A percentile compares a stretch with the other conserved stretches of the same genome.
Evolutionary conservation across 2,888 invertebrate species (phyloP).

Genomic region (Pollenia angustigena): DNA sequence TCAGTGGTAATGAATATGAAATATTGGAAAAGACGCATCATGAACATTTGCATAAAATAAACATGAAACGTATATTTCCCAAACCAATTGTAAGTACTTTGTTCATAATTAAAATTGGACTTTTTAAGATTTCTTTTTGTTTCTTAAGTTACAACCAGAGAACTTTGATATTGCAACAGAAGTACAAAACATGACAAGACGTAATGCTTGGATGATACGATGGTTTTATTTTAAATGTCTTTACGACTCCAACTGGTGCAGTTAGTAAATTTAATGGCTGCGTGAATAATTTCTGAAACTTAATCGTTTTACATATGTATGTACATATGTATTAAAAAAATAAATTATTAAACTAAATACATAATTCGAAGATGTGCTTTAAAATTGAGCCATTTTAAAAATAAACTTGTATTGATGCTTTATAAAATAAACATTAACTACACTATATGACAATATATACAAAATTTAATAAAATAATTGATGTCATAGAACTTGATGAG

Average conservation of each 20-base stretch:
- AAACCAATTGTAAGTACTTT: conserved; percentile 85
- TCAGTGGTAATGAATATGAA: conserved; percentile 86
- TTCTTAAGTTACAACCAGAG: conserved; percentile 75
- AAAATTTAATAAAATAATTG: no score
- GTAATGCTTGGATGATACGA: conserved; percentile 90
- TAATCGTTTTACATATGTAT: no score
- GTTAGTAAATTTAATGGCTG: conserved; percentile 27
- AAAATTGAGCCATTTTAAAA: no score
- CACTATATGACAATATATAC: no score
- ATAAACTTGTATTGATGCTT: no score
- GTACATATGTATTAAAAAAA: no score
- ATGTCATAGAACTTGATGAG: no score
- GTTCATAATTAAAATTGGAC: not conserved
- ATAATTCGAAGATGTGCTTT: no score
- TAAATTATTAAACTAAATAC: no score
- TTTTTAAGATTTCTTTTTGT: not conserved
- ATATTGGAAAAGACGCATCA: conserved; percentile 88
- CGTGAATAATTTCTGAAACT: no score
- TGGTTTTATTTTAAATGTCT: conserved; percentile 97
- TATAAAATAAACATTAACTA: no score
- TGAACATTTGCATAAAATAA: conserved; percentile 92
- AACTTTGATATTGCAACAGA: conserved; percentile 81
- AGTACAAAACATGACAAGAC: conserved; percentile 86
- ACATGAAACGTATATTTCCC: conserved; percentile 93
- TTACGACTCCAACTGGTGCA: conserved; percentile 91